These are phyloP conservation scores for Meloidogyne exigua DNA, from an alignment of 1,140 invertebrate genomes.

Conservation along the genomic window DNA sequence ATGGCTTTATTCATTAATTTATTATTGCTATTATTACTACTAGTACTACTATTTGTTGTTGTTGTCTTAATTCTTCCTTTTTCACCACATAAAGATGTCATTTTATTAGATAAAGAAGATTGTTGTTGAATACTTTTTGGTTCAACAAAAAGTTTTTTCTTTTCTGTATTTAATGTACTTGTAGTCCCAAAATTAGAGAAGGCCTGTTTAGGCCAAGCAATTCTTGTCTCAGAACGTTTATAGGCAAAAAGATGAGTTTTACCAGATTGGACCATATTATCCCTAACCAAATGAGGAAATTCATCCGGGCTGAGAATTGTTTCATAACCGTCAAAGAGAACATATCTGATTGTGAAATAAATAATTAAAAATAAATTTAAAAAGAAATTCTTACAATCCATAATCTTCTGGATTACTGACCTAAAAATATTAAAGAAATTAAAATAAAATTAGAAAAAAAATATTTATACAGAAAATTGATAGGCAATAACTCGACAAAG, in stretches of 20 bases:
- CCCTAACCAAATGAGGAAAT: slow-evolving; percentile 79
- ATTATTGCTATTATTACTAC: background rate
- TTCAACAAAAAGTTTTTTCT: background rate
- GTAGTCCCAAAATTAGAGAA: slow-evolving; percentile 15
- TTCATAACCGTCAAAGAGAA: slow-evolving; percentile 70
- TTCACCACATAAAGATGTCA: background rate
- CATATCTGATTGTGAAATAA: slow-evolving; percentile 52
- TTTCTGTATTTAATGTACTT: background rate
- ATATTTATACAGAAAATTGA: slow-evolving; percentile 67
- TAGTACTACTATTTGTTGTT: background rate
- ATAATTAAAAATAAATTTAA: slow-evolving; percentile 18
- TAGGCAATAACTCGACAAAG: slow-evolving; percentile 87
- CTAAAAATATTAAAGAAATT: slow-evolving; percentile 68
- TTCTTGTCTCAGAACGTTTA: slow-evolving; percentile 90
- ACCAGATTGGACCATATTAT: slow-evolving; percentile 71
- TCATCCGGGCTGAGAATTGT: slow-evolving; percentile 80
- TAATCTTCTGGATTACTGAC: slow-evolving; percentile 95
- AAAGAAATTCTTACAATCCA: slow-evolving; percentile 75
- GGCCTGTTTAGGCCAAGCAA: slow-evolving; percentile 79
- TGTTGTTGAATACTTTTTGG: background rate
- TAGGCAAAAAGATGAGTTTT: slow-evolving; percentile 86
- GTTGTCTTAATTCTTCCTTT: background rate
- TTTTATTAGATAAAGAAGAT: background rate
- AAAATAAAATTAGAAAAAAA: background rate
- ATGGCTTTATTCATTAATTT: background rate